These are phyloP conservation scores for Achlya flavicornis DNA, from an alignment of 2,888 invertebrate genomes.

Conservation along the genomic window DNA sequence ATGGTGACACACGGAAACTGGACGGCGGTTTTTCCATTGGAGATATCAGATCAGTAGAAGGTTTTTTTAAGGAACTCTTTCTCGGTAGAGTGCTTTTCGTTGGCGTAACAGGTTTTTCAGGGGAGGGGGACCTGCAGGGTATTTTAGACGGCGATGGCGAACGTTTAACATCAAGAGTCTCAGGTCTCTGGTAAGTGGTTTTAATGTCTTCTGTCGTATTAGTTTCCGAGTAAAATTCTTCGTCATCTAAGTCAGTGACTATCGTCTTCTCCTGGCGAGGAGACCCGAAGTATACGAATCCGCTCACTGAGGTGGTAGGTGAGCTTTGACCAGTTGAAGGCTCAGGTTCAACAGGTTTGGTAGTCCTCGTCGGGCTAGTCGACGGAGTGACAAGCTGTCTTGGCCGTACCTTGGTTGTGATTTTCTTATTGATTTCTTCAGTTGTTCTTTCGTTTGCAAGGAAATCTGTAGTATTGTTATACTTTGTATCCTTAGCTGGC, in stretches of 20 bases:
- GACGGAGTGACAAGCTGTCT: conserved; percentile 78
- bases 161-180: conserved; percentile 45
- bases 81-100: conserved; percentile 66
- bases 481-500: conserved; percentile 50
- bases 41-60: conserved; percentile 55
- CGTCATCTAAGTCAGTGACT: conserved; percentile 69
- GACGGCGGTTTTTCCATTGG: conserved; percentile 73
- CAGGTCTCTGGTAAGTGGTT: conserved; percentile 40
- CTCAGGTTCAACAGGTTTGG: conserved; percentile 58
- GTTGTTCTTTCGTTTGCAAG: conserved; percentile 57
- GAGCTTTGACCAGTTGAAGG: conserved; percentile 78
- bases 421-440: conserved; percentile 59
- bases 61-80: conserved; percentile 77
- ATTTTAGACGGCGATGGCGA: conserved; percentile 71
- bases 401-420: conserved; percentile 50
- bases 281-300: conserved; percentile 76
- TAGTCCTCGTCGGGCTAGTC: conserved; percentile 76
- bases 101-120: conserved; percentile 57
- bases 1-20: conserved; percentile 69
- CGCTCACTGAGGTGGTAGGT: conserved; percentile 83
- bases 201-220: conserved; percentile 38
- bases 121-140: conserved; percentile 71
- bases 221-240: conserved; percentile 44
- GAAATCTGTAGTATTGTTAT: conserved; percentile 60
- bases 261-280: conserved; percentile 54